Conservation (phyloP, 2,797 vertebrate genomes). For the Corythornis leucogaster region DNA sequence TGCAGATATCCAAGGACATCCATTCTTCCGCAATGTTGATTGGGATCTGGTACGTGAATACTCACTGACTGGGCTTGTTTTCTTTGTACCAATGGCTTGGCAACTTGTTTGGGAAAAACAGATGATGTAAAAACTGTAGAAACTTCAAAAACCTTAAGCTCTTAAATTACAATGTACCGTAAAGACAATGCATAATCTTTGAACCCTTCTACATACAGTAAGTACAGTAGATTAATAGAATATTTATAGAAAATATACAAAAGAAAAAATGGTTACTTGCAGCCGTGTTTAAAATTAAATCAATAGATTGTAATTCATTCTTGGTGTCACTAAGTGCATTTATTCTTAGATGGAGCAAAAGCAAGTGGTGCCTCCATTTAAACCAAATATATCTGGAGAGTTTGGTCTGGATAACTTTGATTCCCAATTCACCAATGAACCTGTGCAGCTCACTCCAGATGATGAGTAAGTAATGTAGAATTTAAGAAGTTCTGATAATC, state of each 20-base stretch:
- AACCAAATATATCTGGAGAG: conserved; percentile 98
- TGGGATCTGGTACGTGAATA: conserved; percentile 92
- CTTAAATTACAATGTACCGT: background rate
- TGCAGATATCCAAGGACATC: conserved; percentile 96
- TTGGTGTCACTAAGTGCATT: conserved; percentile 5
- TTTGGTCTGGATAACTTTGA: conserved; percentile 99
- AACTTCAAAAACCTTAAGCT: background rate
- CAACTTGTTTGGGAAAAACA: background rate
- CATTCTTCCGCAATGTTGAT: conserved; percentile 96
- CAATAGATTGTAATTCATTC: background rate
- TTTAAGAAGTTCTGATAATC: background rate
- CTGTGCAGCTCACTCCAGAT: conserved; percentile 97
- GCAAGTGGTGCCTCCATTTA: conserved; percentile 98
- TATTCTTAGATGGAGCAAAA: conserved; percentile 96
- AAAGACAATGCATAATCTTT: background rate
- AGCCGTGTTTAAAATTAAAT: background rate
- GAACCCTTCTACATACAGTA: background rate
- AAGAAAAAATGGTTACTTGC: background rate
- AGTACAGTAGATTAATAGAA: background rate
- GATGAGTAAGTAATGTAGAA: conserved; percentile 89
- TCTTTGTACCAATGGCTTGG: background rate
- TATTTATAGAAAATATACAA: background rate
- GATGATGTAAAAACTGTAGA: background rate
- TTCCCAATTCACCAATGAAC: conserved; percentile 97
- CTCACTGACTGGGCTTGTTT: background rate